phyloP scores from a whole-genome alignment of 2,797 vertebrate species.

The Catamblyrhynchus diadema region DNA sequence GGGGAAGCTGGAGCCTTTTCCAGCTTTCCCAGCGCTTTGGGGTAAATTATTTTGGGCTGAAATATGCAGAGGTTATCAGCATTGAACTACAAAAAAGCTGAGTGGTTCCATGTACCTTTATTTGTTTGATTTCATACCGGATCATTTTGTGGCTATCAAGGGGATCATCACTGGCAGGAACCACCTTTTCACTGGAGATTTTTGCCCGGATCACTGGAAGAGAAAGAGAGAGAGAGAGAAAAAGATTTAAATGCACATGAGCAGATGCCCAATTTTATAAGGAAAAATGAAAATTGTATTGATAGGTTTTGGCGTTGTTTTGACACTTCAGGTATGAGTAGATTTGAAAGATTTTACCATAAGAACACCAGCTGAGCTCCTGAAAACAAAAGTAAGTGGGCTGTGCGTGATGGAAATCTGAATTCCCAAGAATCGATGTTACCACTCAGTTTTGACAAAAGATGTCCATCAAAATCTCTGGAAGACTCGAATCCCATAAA shows the following conservation, averaged over 20 bases:
- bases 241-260: not conserved
- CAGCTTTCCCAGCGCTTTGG: not conserved
- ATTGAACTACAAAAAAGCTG: constrained; percentile 31
- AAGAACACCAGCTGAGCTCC: not conserved
- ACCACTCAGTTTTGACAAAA: not conserved
- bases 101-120: constrained; percentile 84
- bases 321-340: not conserved
- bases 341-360: not conserved
- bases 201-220: constrained; percentile 88
- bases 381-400: not conserved
- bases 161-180: constrained; percentile 84
- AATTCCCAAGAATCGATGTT: not conserved
- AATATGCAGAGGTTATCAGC: not conserved
- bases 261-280: not conserved
- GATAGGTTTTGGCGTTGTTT: not conserved
- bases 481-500: not conserved
- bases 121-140: constrained; percentile 94
- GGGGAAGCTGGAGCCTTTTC: not conserved
- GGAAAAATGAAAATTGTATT: not conserved
- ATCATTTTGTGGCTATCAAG: constrained; percentile 87
- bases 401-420: not conserved
- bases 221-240: constrained; percentile 9
- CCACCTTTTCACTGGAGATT: constrained; percentile 87
- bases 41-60: not conserved
- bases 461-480: not conserved